Base-by-base conservation (phyloP, 2,888 invertebrate species). In the Oegoconia quadripuncta region DNA sequence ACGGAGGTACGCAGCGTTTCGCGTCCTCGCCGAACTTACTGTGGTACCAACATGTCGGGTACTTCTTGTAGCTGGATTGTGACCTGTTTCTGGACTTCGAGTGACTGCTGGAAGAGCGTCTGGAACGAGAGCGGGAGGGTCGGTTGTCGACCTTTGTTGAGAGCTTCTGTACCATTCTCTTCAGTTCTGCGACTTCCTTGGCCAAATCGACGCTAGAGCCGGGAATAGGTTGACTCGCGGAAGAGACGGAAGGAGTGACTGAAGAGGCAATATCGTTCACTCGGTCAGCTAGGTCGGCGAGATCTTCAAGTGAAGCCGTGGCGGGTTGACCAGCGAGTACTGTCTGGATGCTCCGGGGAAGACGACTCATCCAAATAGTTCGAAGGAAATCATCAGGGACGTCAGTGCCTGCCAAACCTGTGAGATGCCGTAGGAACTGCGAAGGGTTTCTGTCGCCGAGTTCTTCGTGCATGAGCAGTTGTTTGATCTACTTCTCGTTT, bases 11-110 rank as follows among this genome's bases (percentile, higher is more conserved):
- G 31, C 56, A 54, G 7, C 32, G 44, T 0, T 15, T 27, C 0
- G 49, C 52, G 1, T 31, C 16, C 0, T 35, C 33, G 0, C 38
- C 41, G n/a, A 38, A 46, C 16, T 44, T 45, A 6, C 20, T 1
- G 17, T 57, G 57, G 29, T 53, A 54, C 50, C 50, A 54, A 23
- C 51, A 53, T 2, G 39, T 1, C 0, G 48, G 51, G 32, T 27
- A 41, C 18, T 37, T 28, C 3, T 29, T 15, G 17, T 46, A 42
- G 23, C 27, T 45, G 6, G 46, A 44, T 3, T 37, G 33, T 1
- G 47, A 42, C 6, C 40, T 22, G n/a, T n/a, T n/a, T 5, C 18
- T 14, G 3, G 38, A 38, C 8, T 3, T 11, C 4, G 22, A 23
- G n/a, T 18, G 28, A 1, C 23, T 13, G 17, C 38, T 32, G 22